Evolutionary conservation across 1,140 invertebrate genomes (phyloP).

Genomic region (Pararge aegeria): DNA sequence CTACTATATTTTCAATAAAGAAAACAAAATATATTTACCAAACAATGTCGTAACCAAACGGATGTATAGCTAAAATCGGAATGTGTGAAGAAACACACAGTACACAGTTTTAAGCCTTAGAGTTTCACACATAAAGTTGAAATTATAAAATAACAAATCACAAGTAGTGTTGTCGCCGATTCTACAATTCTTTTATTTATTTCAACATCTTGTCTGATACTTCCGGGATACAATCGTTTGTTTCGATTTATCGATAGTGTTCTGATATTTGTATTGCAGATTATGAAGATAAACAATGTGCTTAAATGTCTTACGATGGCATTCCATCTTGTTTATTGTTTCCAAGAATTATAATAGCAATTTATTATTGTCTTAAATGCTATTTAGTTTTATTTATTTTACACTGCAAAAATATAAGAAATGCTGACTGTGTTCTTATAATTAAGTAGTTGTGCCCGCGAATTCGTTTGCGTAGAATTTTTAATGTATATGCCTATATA

Average conservation of each 20-base stretch:
- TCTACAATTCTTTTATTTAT: slow-evolving; percentile 44
- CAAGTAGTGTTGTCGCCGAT: slow-evolving; percentile 7
- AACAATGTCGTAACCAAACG: slow-evolving; percentile 13
- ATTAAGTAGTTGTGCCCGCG: too few species aligned
- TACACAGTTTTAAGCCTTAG: background rate
- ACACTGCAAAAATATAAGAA: too few species aligned
- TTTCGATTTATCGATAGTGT: slow-evolving; percentile 43
- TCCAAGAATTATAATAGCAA: background rate
- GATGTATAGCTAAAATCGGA: slow-evolving; percentile 5
- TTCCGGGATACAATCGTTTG: slow-evolving; percentile 51
- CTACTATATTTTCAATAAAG: background rate
- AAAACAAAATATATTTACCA: slow-evolving; percentile 13
- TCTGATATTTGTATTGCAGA: slow-evolving; percentile 35
- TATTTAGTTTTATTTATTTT: too few species aligned
- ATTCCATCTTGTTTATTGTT: slow-evolving; percentile 4
- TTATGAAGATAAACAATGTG: slow-evolving; percentile 36
- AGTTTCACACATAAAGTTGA: background rate
- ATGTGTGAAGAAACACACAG: background rate
- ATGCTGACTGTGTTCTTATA: too few species aligned
- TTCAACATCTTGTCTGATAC: slow-evolving; percentile 50
- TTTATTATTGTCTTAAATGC: background rate
- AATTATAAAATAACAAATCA: background rate
- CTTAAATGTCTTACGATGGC: slow-evolving; percentile 14
- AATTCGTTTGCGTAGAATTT: too few species aligned
- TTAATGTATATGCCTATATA: too few species aligned